Evolutionary conservation across 2,888 invertebrate genomes (phyloP), one percentile per base, ranked within the genome.

Genomic region (Nomada lathburiana): DNA sequence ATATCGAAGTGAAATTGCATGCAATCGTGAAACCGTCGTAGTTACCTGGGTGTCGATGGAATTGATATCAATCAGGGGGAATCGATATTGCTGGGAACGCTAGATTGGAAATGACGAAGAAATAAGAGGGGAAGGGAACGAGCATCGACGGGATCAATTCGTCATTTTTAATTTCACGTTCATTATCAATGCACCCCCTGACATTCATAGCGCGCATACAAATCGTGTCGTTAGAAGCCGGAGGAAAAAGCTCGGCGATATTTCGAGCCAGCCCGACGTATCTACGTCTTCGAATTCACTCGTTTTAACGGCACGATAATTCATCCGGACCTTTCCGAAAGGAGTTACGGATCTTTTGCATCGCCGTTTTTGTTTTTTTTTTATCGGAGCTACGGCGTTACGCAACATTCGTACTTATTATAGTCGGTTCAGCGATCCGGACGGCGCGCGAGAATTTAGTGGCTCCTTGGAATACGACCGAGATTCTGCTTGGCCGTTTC

Each of bases 361-460:
- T 81, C 79, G 74, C 65, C 68, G 73, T 85, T 36, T 81, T 79
- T 86, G 70, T 85, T 36, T 86, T 85, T 36, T 81, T 0, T 79
- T 86, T 68, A 23, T 29, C 44, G 2, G 57, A 1, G 5, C 18
- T 26, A 59, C 67, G 69, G 76, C 74, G 76, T 70, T 55, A 63
- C 79, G 83, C 85, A 81, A 85, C 86, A 86, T 85, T 86, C 81
- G 75, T 86, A 86, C 85, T 82, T 79, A 83, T 86, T 85, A 86
- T 68, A 69, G 83, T 57, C 86, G 85, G 71, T 83, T 83, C 85
- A 75, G 44, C 79, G 86, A 75, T 64, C 75, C 71, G 64, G 67
- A 16, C 20, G 57, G 67, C 69, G 59, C 71, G 57, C 57, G 68
- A 81, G 70, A 80, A 80, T 81, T 80, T 83, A 85, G 67, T 73